A percentile compares a stretch with the other conserved stretches of the same genome.
Conservation (phyloP, 2,113 vertebrate genomes). For the Pantherophis guttatus region DNA sequence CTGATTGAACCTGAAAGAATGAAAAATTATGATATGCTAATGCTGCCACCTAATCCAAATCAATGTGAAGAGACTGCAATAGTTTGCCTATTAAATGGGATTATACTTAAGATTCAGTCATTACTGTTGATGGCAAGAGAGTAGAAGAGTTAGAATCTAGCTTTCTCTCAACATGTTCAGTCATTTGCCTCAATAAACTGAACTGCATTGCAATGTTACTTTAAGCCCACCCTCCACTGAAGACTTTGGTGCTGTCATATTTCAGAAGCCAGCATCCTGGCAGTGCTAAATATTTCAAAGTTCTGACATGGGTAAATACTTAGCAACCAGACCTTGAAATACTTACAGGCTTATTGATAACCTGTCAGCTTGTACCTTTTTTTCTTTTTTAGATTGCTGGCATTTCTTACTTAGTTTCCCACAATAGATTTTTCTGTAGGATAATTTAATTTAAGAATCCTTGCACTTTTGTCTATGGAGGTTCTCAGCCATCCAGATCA, state of each 20-base stretch:
- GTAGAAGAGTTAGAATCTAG: no score
- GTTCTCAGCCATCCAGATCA: no score
- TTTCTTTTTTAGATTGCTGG: not conserved
- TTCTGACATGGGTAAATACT: not conserved
- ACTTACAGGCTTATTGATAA: not conserved
- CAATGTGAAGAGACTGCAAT: not conserved
- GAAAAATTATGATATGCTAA: not conserved
- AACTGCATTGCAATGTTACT: not conserved
- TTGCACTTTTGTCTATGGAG: not conserved
- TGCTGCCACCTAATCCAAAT: not conserved
- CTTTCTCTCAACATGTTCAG: not conserved
- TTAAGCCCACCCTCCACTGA: not conserved
- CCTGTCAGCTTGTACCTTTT: not conserved
- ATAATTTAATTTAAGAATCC: conserved; percentile 11
- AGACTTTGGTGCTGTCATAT: not conserved
- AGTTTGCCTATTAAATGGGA: not conserved
- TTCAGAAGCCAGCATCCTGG: not conserved
- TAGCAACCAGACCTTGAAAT: conserved; percentile 8
- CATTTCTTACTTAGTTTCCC: not conserved
- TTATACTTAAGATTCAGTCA: not conserved
- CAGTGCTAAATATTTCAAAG: not conserved
- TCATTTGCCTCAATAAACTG: not conserved
- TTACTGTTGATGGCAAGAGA: not conserved
- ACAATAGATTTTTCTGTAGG: not conserved
- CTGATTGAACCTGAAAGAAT: not conserved